A percentile compares a stretch with the other conserved stretches of the same genome.
phyloP scores from a whole-genome alignment of 2,113 vertebrate species.

The Protobothrops flavoviridis region DNA sequence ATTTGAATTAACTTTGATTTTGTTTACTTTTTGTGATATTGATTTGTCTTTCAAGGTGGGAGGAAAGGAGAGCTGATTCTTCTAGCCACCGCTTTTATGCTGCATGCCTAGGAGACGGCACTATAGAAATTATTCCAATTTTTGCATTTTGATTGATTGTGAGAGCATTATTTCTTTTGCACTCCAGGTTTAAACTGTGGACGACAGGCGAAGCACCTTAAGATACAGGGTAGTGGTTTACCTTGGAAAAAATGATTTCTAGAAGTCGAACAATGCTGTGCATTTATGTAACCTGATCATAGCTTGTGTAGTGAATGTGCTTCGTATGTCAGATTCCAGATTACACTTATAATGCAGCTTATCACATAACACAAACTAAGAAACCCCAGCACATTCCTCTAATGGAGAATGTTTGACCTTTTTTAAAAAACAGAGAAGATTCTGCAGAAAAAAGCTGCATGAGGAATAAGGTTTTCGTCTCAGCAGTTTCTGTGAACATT shows the following conservation, averaged over 20 bases:
- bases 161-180: no score
- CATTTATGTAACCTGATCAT: neutral
- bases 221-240: no score
- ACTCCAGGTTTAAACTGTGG: no score
- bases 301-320: neutral
- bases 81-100: no score
- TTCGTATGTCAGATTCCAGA: neutral
- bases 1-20: no score
- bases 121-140: no score
- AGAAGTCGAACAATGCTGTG: neutral
- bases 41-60: no score
- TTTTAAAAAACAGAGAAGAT: neutral
- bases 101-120: no score
- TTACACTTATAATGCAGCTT: neutral
- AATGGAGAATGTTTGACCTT: neutral
- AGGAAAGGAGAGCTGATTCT: no score
- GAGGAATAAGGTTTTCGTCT: neutral
- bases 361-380: neutral
- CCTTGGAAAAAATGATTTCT: neutral
- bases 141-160: no score
- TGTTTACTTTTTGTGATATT: no score
- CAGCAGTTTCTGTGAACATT: neutral
- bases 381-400: neutral
- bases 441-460: neutral
- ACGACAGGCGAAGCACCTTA: no score